Conservation (phyloP, 2,888 invertebrate genomes). For the Eudemis profundana region DNA sequence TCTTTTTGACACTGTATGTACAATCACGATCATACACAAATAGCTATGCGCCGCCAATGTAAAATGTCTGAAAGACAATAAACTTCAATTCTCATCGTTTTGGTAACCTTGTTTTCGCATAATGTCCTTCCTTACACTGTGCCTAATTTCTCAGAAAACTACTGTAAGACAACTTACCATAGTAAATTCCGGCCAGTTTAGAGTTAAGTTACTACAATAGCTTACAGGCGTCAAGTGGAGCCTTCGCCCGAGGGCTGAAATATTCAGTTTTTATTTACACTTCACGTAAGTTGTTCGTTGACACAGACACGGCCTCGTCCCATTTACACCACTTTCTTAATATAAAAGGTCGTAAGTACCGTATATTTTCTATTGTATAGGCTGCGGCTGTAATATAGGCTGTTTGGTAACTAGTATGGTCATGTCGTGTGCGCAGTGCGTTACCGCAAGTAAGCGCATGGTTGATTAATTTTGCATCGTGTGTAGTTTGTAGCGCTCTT, state of each 20-base stretch:
- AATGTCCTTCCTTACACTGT: too few species aligned
- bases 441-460: conserved; percentile 13
- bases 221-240: neutral
- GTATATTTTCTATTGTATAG: neutral
- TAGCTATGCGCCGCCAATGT: too few species aligned
- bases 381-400: too few species aligned
- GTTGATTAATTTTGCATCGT: conserved; percentile 36
- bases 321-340: neutral
- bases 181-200: neutral
- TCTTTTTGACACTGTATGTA: too few species aligned
- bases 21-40: too few species aligned
- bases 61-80: too few species aligned
- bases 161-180: neutral
- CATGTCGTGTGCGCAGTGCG: neutral
- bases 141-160: too few species aligned
- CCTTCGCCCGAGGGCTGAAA: neutral
- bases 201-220: neutral
- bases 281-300: conserved; percentile 24
- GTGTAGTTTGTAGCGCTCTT: conserved; percentile 5
- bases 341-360: neutral
- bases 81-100: too few species aligned
- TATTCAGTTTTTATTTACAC: conserved; percentile 27
- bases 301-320: conserved; percentile 36
- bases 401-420: neutral
- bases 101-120: too few species aligned